phyloP scores from a whole-genome alignment of 1,140 invertebrate species.

The Drosophila ironensis region DNA sequence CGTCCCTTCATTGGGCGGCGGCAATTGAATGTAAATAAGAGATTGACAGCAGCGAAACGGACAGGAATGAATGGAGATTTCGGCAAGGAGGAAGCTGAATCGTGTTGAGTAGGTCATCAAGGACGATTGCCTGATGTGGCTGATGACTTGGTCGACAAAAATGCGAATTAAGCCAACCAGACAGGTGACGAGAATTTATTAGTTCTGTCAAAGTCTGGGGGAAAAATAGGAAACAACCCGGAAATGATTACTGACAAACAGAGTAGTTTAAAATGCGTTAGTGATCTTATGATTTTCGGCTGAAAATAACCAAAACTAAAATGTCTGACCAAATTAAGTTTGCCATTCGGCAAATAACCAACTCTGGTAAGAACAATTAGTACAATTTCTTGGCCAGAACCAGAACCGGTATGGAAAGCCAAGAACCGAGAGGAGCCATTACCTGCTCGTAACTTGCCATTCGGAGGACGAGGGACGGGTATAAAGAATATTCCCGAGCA shows the following conservation, averaged over 20 bases:
- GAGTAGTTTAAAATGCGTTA: background rate
- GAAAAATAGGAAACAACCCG: background rate
- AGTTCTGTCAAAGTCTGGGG: slow-evolving; percentile 1
- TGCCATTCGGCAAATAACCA: slow-evolving; percentile 6
- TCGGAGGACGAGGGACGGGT: slow-evolving; percentile 17
- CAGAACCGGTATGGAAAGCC: slow-evolving; percentile 7
- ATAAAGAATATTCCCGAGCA: slow-evolving; percentile 43
- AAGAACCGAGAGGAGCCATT: slow-evolving; percentile 16
- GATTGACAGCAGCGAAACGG: slow-evolving; percentile 40
- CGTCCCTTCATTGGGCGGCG: slow-evolving; percentile 43
- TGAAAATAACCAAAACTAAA: slow-evolving; percentile 11
- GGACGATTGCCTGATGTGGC: slow-evolving; percentile 16
- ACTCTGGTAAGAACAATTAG: slow-evolving; percentile 61
- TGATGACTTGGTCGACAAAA: slow-evolving; percentile 33
- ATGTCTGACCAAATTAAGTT: slow-evolving; percentile 34
- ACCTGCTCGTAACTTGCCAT: slow-evolving; percentile 50
- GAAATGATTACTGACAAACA: background rate
- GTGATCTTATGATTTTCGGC: background rate
- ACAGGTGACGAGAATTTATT: slow-evolving; percentile 50
- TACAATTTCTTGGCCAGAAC: slow-evolving; percentile 53
- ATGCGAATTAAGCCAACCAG: slow-evolving; percentile 45
- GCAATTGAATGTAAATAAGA: slow-evolving; percentile 72
- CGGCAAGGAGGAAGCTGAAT: slow-evolving; percentile 13
- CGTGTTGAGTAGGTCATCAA: slow-evolving; percentile 51
- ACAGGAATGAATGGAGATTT: slow-evolving; percentile 36